Percentiles rank a stretch among this genome's conserved stretches.
phyloP scores from a whole-genome alignment of 2,797 vertebrate genomes.

The Eulemur albifrons region DNA sequence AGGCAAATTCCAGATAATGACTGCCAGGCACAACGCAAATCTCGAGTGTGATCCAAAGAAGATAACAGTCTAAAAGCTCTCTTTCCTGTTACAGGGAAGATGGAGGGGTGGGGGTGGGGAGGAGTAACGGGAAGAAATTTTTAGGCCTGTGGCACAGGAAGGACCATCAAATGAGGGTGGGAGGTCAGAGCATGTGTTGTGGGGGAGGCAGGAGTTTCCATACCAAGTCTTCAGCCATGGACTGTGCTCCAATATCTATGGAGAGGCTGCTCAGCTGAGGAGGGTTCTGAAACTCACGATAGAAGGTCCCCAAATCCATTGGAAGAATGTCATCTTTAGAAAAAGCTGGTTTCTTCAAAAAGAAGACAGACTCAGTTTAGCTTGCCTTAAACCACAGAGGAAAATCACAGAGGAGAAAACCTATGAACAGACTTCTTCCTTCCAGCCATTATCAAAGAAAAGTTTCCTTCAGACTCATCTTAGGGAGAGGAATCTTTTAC shows the following conservation, averaged over 20 bases:
- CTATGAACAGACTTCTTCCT: neutral
- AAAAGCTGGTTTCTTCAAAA: constrained; percentile 95
- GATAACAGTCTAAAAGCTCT: neutral
- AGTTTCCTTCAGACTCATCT: neutral
- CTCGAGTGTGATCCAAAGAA: neutral
- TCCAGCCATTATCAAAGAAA: neutral
- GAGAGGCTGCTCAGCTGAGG: constrained; percentile 97
- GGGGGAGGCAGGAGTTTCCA: constrained; percentile 43
- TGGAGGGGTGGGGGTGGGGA: neutral
- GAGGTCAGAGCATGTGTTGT: neutral
- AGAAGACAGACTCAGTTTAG: constrained; percentile 61
- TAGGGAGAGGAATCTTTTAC: neutral
- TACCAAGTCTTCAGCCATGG: constrained; percentile 99
- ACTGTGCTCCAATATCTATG: constrained; percentile 96
- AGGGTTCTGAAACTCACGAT: constrained; percentile 98
- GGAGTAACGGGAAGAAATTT: neutral
- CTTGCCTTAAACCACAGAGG: neutral
- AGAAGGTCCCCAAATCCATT: constrained; percentile 99
- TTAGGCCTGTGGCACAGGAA: neutral
- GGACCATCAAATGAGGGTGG: neutral
- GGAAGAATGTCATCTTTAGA: constrained; percentile 98
- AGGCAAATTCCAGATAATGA: neutral
- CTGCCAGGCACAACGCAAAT: neutral
- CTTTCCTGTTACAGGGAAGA: neutral
- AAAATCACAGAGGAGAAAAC: neutral